Evolutionary conservation across 2,888 invertebrate genomes (phyloP).

Genomic region (Sepioteuthis lessoniana): DNA sequence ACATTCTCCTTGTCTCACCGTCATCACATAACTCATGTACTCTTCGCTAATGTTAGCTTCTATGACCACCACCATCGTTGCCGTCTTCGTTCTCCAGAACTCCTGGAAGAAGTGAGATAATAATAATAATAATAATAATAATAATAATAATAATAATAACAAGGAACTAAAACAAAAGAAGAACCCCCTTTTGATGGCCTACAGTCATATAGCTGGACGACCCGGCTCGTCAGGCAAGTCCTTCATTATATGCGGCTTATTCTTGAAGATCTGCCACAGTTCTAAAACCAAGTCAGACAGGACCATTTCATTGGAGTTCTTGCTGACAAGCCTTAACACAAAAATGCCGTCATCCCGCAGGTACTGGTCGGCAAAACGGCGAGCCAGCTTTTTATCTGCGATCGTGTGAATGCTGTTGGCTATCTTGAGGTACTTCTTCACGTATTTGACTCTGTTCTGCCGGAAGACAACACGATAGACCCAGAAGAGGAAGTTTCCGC

Average conservation of each 20-base stretch:
- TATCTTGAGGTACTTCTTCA: conserved; percentile 69
- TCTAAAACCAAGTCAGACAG: conserved; percentile 66
- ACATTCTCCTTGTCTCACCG: background rate
- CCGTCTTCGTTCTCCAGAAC: background rate
- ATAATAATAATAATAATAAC: background rate
- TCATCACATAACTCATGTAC: background rate
- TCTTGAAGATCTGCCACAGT: conserved; percentile 65
- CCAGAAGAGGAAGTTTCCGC: conserved; percentile 69
- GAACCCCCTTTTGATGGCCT: conserved; percentile 40
- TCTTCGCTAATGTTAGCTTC: background rate
- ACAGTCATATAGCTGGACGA: conserved; percentile 40
- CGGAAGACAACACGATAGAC: conserved; percentile 64
- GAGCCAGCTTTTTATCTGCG: conserved; percentile 67
- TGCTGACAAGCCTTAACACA: conserved; percentile 66
- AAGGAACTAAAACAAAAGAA: conserved; percentile 1
- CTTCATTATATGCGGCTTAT: conserved; percentile 63
- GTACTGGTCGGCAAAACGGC: conserved; percentile 67
- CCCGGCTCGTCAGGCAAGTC: conserved; percentile 60
- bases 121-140: background rate
- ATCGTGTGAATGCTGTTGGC: conserved; percentile 64
- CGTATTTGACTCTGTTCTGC: conserved; percentile 62
- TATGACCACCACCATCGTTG: background rate
- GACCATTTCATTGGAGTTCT: conserved; percentile 69
- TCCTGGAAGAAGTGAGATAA: background rate
- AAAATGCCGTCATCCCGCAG: conserved; percentile 68